Evolutionary conservation across 2,888 invertebrate species (phyloP).

Genomic region (Leptopilina syphax): DNA sequence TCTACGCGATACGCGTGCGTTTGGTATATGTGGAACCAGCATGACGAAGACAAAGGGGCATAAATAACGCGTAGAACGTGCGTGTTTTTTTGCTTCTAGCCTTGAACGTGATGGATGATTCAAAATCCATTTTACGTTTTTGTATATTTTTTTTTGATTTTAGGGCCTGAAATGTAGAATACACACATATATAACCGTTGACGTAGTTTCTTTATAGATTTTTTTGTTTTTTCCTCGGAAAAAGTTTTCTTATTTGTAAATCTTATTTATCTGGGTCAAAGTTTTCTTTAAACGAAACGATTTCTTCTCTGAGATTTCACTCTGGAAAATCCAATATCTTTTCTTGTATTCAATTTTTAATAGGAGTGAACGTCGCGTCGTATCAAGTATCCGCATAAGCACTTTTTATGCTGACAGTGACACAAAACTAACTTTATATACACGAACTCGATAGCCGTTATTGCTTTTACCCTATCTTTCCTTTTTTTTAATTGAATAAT

Average conservation of each 20-base stretch:
- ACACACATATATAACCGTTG: too few species aligned
- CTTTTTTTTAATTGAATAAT: constrained; percentile 21
- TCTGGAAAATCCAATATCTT: constrained; percentile 18
- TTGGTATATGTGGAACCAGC: too few species aligned
- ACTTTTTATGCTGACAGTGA: constrained; percentile 25
- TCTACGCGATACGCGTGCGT: too few species aligned
- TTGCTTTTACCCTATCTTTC: constrained; percentile 14
- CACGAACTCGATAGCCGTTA: constrained; percentile 21
- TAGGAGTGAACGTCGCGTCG: constrained; percentile 22
- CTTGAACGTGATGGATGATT: constrained; percentile 32
- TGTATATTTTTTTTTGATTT: background rate
- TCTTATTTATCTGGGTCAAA: constrained; percentile 14
- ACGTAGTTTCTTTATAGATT: too few species aligned
- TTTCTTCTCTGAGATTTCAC: constrained; percentile 15
- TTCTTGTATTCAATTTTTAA: constrained; percentile 36
- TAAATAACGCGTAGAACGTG: background rate
- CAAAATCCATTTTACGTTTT: background rate
- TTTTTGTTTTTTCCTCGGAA: too few species aligned
- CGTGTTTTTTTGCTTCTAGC: background rate
- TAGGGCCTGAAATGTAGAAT: too few species aligned
- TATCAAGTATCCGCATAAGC: constrained; percentile 38
- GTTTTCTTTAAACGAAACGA: background rate
- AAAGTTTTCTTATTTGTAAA: too few species aligned
- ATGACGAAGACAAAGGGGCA: background rate
- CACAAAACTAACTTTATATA: constrained; percentile 21